Conservation (phyloP, 1,140 invertebrate genomes). For the Bombus impatiens region DNA sequence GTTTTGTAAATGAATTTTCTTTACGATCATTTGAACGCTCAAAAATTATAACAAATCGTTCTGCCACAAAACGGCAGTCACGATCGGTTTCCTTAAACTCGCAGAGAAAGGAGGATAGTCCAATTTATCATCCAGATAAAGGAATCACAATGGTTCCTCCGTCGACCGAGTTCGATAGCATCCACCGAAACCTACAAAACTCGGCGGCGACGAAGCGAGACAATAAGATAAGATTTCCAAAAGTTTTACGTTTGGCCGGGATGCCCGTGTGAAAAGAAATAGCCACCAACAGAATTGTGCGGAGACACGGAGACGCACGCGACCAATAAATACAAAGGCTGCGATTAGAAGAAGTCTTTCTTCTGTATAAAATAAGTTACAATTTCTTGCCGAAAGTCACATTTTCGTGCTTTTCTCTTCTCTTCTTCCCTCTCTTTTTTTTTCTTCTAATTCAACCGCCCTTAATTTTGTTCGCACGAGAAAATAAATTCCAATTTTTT, state of each 20-base stretch:
- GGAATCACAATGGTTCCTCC: conserved; percentile 18
- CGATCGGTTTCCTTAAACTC: conserved; percentile 24
- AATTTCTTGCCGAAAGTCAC: background rate
- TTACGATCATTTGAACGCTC: too few relatives aligned
- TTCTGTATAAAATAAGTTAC: background rate
- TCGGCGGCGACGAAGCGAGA: conserved; percentile 57
- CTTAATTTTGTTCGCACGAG: background rate
- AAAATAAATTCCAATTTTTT: background rate
- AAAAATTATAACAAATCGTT: conserved; percentile 3
- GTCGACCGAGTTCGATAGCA: conserved; percentile 43
- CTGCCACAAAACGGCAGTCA: background rate
- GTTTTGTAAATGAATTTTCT: background rate
- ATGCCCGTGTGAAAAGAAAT: conserved; percentile 18
- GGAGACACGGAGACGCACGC: background rate
- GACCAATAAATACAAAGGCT: background rate
- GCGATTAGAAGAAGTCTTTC: background rate
- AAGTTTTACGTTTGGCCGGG: conserved; percentile 48
- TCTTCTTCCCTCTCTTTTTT: background rate
- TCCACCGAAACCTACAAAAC: conserved; percentile 41
- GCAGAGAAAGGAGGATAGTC: conserved; percentile 23
- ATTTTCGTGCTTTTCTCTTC: background rate
- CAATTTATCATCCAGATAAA: conserved; percentile 65
- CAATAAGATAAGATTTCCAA: conserved; percentile 73
- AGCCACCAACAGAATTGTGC: background rate
- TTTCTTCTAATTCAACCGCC: background rate